Evolutionary conservation across 1,140 invertebrate genomes (phyloP).

Genomic region (Cotesia vestalis): DNA sequence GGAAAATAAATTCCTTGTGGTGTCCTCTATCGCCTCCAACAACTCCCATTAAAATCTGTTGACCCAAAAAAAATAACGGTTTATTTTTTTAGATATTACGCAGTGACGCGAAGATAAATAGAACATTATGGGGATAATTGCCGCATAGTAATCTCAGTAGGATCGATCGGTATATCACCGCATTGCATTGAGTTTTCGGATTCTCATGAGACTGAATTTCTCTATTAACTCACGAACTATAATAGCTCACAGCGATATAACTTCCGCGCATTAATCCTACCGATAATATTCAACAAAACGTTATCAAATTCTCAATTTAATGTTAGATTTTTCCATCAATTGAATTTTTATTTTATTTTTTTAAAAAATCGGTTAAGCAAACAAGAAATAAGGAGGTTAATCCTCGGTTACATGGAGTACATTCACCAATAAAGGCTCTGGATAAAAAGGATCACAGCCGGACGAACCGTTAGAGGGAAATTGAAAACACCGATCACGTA

Average conservation of each 20-base stretch:
- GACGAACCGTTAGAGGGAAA: background rate
- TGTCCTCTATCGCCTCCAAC: background rate
- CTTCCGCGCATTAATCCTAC: too few relatives aligned
- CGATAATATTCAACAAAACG: too few relatives aligned
- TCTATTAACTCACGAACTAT: background rate
- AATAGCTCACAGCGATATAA: background rate
- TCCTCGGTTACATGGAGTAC: too few relatives aligned
- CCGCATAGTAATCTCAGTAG: background rate
- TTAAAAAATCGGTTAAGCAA: too few relatives aligned
- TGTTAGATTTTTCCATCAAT: too few relatives aligned
- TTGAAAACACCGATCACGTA: slow-evolving; percentile 16
- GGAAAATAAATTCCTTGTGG: background rate
- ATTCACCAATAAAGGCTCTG: too few relatives aligned
- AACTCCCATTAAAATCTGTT: background rate
- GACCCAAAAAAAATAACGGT: background rate
- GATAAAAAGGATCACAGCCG: background rate
- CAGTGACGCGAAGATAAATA: background rate
- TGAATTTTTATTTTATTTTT: too few relatives aligned
- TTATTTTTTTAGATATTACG: background rate
- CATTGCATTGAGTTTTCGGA: background rate
- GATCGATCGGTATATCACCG: slow-evolving; percentile 10
- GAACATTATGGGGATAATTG: background rate
- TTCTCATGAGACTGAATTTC: background rate
- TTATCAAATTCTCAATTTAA: too few relatives aligned
- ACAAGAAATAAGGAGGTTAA: too few relatives aligned